These are phyloP conservation scores for Apodemus speciosus DNA, from an alignment of 2,113 vertebrate genomes.

Conservation along the genomic window DNA sequence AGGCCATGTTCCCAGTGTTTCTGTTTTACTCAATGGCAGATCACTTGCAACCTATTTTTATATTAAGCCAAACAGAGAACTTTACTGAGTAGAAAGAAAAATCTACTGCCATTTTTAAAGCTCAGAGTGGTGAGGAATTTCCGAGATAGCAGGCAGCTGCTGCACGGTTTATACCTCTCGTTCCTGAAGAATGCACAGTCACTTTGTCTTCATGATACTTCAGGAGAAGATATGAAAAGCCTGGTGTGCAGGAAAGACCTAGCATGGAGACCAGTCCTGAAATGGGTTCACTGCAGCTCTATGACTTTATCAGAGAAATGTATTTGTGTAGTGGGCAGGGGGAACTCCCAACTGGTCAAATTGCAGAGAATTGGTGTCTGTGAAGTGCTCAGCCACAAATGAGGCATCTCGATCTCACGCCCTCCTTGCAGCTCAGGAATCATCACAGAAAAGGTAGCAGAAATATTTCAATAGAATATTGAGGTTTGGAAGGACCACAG, in stretches of 20 bases:
- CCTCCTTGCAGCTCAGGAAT: neutral
- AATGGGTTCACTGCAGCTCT: neutral
- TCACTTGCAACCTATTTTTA: constrained; percentile 72
- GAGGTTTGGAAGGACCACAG: neutral
- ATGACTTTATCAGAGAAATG: neutral
- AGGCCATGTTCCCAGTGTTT: constrained; percentile 73
- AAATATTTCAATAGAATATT: neutral
- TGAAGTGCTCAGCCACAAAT: neutral
- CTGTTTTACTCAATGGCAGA: constrained; percentile 75
- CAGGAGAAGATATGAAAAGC: neutral
- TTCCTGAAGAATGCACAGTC: neutral
- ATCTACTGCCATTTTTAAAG: constrained; percentile 70
- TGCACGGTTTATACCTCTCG: neutral
- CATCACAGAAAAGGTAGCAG: neutral
- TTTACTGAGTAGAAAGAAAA: constrained; percentile 70
- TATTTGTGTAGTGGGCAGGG: neutral
- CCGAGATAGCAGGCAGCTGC: constrained; percentile 43
- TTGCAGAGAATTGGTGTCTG: too few relatives aligned
- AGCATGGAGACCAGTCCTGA: neutral
- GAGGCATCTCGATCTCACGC: neutral
- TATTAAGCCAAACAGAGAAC: constrained; percentile 65
- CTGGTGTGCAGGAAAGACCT: neutral
- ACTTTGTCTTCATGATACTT: neutral
- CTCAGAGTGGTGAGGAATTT: constrained; percentile 59
- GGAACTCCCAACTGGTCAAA: neutral